Conservation (phyloP, 2,113 vertebrate genomes). For the Rhea pennata region DNA sequence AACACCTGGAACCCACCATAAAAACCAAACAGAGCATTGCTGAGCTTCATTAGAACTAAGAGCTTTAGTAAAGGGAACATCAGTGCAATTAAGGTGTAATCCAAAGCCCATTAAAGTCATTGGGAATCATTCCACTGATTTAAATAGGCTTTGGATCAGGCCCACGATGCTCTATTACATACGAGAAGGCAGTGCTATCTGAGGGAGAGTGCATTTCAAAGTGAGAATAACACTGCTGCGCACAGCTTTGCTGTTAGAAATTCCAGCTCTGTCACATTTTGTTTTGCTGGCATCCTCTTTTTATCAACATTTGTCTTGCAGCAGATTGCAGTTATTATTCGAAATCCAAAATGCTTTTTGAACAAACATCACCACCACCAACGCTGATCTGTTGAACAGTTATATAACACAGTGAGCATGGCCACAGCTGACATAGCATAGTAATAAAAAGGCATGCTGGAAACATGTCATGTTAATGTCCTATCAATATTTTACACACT, state of each 20-base stretch:
- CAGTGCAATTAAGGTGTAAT: conserved; percentile 56
- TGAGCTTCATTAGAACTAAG: conserved; percentile 33
- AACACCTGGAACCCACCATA: conserved; percentile 1
- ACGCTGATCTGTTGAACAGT: neutral
- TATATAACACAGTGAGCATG: neutral
- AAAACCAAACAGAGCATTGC: conserved; percentile 43
- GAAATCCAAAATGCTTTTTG: conserved; percentile 46
- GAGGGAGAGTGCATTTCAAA: neutral
- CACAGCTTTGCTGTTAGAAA: conserved; percentile 45
- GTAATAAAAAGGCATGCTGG: neutral
- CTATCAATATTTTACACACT: conserved; percentile 16
- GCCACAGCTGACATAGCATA: rapidly evolving
- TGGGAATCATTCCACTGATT: conserved; percentile 48
- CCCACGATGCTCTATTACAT: neutral
- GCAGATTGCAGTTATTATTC: conserved; percentile 55
- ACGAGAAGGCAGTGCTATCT: neutral
- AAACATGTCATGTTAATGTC: conserved; percentile 30
- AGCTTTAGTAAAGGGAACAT: conserved; percentile 57
- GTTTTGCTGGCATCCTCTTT: conserved; percentile 46
- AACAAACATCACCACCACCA: neutral
- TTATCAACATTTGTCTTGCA: conserved; percentile 63
- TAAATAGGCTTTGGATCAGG: conserved; percentile 47
- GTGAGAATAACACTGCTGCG: conserved; percentile 24
- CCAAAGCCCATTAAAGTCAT: conserved; percentile 60
- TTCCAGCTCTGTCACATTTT: conserved; percentile 46